These are phyloP conservation scores for Atrina japonica DNA, from an alignment of 2,888 invertebrate species.

Conservation along the genomic window DNA sequence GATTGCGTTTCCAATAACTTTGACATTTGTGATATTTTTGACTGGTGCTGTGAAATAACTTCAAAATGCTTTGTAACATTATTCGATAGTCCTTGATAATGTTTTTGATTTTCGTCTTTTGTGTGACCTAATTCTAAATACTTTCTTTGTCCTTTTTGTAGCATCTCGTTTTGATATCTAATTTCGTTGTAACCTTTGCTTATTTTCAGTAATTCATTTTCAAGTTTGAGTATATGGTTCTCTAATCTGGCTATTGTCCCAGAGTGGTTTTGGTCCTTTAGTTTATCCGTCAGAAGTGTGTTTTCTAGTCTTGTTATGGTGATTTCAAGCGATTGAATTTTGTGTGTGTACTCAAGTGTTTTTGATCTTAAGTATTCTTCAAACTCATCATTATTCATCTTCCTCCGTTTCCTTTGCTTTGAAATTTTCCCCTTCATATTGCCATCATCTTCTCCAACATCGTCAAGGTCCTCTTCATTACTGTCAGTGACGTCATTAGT, in stretches of 20 bases:
- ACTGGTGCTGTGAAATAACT: conserved; percentile 64
- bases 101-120: conserved; percentile 34
- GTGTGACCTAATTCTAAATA: conserved; percentile 61
- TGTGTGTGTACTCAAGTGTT: conserved; percentile 59
- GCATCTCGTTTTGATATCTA: conserved; percentile 60
- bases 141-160: conserved; percentile 59
- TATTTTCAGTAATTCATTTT: conserved; percentile 72
- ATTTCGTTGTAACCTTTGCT: conserved; percentile 66
- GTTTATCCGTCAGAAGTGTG: conserved; percentile 62
- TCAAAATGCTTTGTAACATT: conserved; percentile 42
- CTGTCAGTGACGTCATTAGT: too few relatives aligned
- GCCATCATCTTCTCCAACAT: background rate
- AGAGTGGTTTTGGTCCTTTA: conserved; percentile 68
- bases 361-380: conserved; percentile 42
- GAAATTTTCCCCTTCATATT: too few relatives aligned
- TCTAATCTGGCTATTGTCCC: conserved; percentile 66
- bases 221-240: conserved; percentile 71
- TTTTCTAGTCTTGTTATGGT: conserved; percentile 75
- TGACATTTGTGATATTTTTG: conserved; percentile 61
- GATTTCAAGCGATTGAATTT: conserved; percentile 70
- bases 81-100: conserved; percentile 26
- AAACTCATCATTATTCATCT: conserved; percentile 5
- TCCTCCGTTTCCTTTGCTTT: background rate
- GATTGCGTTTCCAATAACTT: conserved; percentile 65
- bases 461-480: too few relatives aligned